These are phyloP conservation scores for Eucera pruinosa DNA, from an alignment of 2,888 invertebrate species.

Conservation along the genomic window DNA sequence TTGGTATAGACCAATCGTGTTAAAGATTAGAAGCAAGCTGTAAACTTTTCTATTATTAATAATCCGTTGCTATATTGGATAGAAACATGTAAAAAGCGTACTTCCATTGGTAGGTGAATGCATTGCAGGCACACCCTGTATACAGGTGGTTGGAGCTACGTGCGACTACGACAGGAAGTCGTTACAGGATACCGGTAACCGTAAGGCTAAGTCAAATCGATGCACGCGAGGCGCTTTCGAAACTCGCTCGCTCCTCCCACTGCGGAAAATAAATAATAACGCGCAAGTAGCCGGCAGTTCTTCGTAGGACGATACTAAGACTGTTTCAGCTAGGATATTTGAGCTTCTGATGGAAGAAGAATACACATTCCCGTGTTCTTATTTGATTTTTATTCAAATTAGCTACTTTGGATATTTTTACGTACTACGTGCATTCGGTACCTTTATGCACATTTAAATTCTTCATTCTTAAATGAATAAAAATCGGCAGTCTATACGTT, in stretches of 20 bases:
- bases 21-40: no score
- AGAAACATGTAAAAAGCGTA: neutral
- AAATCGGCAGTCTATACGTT: no score
- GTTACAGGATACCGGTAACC: conserved; percentile 51
- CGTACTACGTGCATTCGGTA: no score
- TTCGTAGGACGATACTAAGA: conserved; percentile 1
- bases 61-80: no score
- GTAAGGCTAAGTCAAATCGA: conserved; percentile 48
- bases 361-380: neutral
- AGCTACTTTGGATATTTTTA: no score
- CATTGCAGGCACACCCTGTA: conserved; percentile 23
- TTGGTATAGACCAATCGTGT: no score
- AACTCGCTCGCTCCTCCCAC: conserved; percentile 50
- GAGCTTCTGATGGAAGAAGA: neutral
- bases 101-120: neutral
- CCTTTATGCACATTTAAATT: no score
- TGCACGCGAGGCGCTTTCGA: conserved; percentile 57
- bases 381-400: no score
- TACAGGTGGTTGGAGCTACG: conserved; percentile 26
- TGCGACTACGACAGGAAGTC: conserved; percentile 39
- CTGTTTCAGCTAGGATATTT: neutral
- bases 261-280: conserved; percentile 45
- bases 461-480: no score
- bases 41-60: no score
- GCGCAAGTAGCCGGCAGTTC: conserved; percentile 9